Evolutionary conservation across 2,113 vertebrate genomes (phyloP).

Genomic region (Xenus cinereus): DNA sequence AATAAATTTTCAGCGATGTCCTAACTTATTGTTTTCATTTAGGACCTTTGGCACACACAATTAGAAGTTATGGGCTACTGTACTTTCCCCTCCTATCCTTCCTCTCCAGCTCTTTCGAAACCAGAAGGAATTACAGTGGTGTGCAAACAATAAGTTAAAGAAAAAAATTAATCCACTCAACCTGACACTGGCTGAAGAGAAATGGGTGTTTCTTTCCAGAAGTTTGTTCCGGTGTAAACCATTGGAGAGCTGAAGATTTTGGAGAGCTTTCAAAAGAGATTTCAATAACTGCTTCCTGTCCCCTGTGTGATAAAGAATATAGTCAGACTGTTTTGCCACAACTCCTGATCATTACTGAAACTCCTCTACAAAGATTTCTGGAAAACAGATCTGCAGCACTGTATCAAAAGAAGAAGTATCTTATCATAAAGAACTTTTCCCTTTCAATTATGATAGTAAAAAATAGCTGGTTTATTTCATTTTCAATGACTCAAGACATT

Average conservation of each 20-base stretch:
- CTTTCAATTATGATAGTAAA: neutral
- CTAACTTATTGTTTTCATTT: neutral
- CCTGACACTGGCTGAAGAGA: slow-evolving; percentile 98
- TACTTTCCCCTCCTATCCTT: neutral
- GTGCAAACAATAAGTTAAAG: neutral
- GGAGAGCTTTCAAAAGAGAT: slow-evolving; percentile 92
- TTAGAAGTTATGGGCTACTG: neutral
- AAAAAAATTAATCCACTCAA: slow-evolving; percentile 29
- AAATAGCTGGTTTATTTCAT: neutral
- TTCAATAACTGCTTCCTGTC: slow-evolving; percentile 89
- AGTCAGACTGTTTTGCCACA: neutral
- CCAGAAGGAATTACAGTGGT: neutral
- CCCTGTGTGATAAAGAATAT: slow-evolving; percentile 73
- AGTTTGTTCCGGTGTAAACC: slow-evolving; percentile 92
- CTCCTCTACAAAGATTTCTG: neutral
- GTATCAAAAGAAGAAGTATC: neutral
- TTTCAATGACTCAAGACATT: neutral
- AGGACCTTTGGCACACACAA: neutral
- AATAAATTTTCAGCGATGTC: neutral
- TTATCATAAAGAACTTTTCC: neutral
- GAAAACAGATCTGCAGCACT: neutral
- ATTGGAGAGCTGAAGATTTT: slow-evolving; percentile 88
- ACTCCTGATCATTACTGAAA: neutral
- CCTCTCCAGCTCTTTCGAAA: neutral
- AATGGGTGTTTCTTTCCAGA: slow-evolving; percentile 91